Evolutionary conservation across 1,140 invertebrate genomes (phyloP).

Genomic region (Plectrocnemia conspersa): DNA sequence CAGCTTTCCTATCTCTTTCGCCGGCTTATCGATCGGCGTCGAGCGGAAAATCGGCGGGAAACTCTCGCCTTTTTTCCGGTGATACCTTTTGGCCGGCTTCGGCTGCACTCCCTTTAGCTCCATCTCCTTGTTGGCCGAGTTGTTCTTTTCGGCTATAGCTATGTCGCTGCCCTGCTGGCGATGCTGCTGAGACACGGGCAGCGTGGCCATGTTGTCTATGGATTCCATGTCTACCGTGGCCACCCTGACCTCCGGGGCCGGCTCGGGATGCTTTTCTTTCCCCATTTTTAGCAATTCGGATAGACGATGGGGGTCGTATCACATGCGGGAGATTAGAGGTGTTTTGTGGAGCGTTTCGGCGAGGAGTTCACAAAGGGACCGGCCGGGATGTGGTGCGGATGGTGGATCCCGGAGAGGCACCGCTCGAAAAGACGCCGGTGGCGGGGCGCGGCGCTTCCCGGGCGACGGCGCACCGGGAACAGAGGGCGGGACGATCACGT

Average conservation of each 20-base stretch:
- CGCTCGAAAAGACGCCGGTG: conserved; percentile 42
- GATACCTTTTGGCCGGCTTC: conserved; percentile 76
- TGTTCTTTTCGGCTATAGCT: conserved; percentile 71
- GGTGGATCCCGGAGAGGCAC: conserved; percentile 32
- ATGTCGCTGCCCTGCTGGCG: conserved; percentile 57
- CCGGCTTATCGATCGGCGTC: too few relatives aligned
- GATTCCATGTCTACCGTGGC: conserved; percentile 77
- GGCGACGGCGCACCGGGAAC: conserved; percentile 39
- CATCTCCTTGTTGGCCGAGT: conserved; percentile 80
- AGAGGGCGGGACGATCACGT: conserved; percentile 25
- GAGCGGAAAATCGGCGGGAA: not conserved
- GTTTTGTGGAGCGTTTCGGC: not conserved
- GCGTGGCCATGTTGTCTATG: conserved; percentile 78
- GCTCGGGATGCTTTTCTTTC: conserved; percentile 50
- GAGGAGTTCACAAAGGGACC: not conserved
- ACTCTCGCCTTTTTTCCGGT: too few relatives aligned
- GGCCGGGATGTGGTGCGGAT: not conserved
- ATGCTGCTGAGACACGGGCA: conserved; percentile 67
- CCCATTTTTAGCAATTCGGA: conserved; percentile 41
- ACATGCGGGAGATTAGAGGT: not conserved
- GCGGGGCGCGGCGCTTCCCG: conserved; percentile 42
- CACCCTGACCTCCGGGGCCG: conserved; percentile 75
- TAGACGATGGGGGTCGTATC: conserved; percentile 13
- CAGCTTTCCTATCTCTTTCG: too few relatives aligned
- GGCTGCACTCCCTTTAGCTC: conserved; percentile 77